Evolutionary conservation across 2,888 invertebrate species (phyloP).

Genomic region (Coecobrya sp.): DNA sequence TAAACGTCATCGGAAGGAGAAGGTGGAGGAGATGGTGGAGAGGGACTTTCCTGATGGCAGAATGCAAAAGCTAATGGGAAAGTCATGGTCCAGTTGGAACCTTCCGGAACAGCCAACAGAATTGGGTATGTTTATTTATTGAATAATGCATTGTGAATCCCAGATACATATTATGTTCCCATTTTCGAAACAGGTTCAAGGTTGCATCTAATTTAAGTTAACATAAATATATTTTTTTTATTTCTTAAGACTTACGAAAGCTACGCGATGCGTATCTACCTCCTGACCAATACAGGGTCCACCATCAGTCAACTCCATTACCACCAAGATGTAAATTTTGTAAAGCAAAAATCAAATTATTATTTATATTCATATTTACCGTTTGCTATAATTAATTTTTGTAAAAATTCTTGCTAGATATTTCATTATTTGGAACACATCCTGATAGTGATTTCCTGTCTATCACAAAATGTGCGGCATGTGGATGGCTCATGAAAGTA

Average conservation of each 20-base stretch:
- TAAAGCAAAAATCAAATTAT: neutral
- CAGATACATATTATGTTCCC: neutral
- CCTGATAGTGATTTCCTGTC: slow-evolving; percentile 84
- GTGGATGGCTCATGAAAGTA: slow-evolving; percentile 82
- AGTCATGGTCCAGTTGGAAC: slow-evolving; percentile 83
- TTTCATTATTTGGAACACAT: slow-evolving; percentile 82
- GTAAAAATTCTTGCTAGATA: slow-evolving; percentile 65
- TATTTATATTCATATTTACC: neutral
- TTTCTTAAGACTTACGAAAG: slow-evolving; percentile 63
- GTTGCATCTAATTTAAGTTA: neutral
- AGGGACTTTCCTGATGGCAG: slow-evolving; percentile 74
- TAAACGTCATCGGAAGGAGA: slow-evolving; percentile 73
- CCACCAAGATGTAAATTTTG: slow-evolving; percentile 75
- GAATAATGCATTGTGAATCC: neutral
- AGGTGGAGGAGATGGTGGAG: slow-evolving; percentile 64
- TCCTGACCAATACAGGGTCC: slow-evolving; percentile 66
- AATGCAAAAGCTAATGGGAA: slow-evolving; percentile 80
- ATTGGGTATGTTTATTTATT: slow-evolving; percentile 68
- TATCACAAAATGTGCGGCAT: slow-evolving; percentile 83
- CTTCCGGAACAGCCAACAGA: slow-evolving; percentile 82
- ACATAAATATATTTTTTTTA: neutral
- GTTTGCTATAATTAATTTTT: neutral
- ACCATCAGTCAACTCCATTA: slow-evolving; percentile 75
- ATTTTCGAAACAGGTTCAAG: no score
- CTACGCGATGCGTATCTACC: slow-evolving; percentile 65